These are phyloP conservation scores for Triplophysa rosa DNA, from an alignment of 2,113 vertebrate species.

Conservation along the genomic window DNA sequence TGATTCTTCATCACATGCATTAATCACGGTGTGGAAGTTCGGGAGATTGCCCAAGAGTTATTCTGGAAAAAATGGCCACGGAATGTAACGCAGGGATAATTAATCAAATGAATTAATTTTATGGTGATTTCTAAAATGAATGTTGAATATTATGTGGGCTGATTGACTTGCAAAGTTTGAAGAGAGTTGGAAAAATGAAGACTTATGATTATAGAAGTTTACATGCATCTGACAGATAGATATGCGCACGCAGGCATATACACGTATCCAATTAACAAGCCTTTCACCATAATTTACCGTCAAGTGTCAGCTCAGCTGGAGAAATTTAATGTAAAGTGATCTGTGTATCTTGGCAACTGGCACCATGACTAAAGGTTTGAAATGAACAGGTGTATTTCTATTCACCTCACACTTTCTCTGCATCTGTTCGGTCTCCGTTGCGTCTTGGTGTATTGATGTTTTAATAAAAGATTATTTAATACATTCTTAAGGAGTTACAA, in stretches of 20 bases:
- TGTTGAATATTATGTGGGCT: conserved; percentile 28
- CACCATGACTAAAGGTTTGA: conserved; percentile 62
- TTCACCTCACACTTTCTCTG: conserved; percentile 19
- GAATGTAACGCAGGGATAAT: conserved; percentile 35
- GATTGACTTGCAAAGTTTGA: conserved; percentile 43
- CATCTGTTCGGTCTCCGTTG: not conserved
- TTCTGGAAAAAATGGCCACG: conserved; percentile 5
- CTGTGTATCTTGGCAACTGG: conserved; percentile 67
- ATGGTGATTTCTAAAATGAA: conserved; percentile 46
- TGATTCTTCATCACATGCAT: conserved; percentile 48
- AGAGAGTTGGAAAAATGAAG: conserved; percentile 4
- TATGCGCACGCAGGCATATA: conserved; percentile 18
- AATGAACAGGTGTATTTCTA: conserved; percentile 63
- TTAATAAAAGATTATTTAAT: not conserved
- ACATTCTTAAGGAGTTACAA: not conserved
- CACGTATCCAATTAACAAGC: conserved; percentile 55
- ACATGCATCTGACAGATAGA: conserved; percentile 29
- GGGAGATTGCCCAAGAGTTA: conserved; percentile 43
- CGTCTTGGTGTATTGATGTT: not conserved
- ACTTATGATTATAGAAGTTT: conserved; percentile 20
- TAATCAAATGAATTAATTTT: conserved; percentile 56
- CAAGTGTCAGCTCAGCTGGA: conserved; percentile 64
- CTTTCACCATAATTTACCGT: conserved; percentile 73
- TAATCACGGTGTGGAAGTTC: conserved; percentile 47
- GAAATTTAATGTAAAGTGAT: conserved; percentile 76